These are phyloP conservation scores for Microcebus tavaratra DNA, from an alignment of 2,113 vertebrate species.

Conservation along the genomic window DNA sequence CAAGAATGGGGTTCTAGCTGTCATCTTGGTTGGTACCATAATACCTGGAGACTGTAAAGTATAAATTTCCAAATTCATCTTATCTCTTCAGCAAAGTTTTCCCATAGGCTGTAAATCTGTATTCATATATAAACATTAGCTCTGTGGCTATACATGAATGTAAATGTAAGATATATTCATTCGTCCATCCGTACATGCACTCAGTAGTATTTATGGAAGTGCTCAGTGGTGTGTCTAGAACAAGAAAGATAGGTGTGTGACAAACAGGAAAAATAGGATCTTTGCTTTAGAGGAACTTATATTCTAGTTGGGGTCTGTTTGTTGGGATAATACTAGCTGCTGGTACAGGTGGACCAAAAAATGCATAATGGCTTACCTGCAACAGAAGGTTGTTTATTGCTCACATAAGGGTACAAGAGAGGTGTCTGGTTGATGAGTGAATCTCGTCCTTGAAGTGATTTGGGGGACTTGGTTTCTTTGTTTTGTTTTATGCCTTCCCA, in stretches of 20 bases:
- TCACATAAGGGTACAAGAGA: not conserved
- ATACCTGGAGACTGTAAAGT: not conserved
- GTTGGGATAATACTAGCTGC: slow-evolving; percentile 32
- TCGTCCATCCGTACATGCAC: not conserved
- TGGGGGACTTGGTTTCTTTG: not conserved
- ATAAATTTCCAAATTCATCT: not conserved
- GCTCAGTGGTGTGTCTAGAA: not conserved
- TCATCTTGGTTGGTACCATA: not conserved
- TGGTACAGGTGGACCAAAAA: slow-evolving; percentile 36
- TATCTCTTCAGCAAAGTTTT: not conserved
- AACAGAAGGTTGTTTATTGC: not conserved
- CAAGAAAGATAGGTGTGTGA: not conserved
- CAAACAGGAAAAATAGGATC: not conserved
- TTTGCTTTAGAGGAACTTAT: slow-evolving; percentile 11
- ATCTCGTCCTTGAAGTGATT: not conserved
- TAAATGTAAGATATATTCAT: not conserved
- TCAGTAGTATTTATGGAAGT: not conserved
- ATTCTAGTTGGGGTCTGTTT: slow-evolving; percentile 4
- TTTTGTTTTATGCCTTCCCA: not conserved
- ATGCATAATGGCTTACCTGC: not conserved
- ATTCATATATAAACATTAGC: not conserved
- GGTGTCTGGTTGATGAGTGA: not conserved
- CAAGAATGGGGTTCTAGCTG: not conserved
- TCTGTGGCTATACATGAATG: not conserved
- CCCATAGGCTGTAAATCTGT: not conserved